Percentiles rank a stretch among this genome's conserved stretches.
Conservation (phyloP, 2,888 invertebrate genomes). For the Drosophila sordidapex region DNA sequence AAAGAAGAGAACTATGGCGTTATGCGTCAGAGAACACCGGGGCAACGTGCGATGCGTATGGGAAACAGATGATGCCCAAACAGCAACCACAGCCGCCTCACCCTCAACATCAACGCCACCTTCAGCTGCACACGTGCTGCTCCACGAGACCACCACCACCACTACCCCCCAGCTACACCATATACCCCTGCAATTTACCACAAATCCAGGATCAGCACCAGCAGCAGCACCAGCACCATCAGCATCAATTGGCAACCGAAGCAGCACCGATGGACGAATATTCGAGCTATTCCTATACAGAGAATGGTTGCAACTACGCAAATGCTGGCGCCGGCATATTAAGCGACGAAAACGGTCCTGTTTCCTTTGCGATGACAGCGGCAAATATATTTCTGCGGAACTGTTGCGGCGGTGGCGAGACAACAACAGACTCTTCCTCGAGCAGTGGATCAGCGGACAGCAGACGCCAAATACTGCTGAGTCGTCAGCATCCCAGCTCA, state of each 20-base stretch:
- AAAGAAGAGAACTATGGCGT: conserved; percentile 85
- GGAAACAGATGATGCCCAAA: conserved; percentile 67
- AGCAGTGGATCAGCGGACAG: conserved; percentile 39
- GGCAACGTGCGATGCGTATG: conserved; percentile 74
- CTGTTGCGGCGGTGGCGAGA: conserved; percentile 76
- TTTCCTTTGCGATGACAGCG: conserved; percentile 63
- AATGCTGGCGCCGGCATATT: conserved; percentile 76
- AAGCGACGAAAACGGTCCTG: conserved; percentile 69
- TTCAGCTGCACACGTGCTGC: conserved; percentile 52
- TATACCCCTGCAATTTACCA: conserved; percentile 46
- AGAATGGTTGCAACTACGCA: conserved; percentile 79
- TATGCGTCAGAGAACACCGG: conserved; percentile 83
- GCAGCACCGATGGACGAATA: conserved; percentile 43
- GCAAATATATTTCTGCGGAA: conserved; percentile 78
- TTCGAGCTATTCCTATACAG: conserved; percentile 64
- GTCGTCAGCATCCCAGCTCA: conserved; percentile 31
- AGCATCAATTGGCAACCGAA: conserved; percentile 15
- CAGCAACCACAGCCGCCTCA: conserved; percentile 83
- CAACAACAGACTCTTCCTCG: conserved; percentile 68
- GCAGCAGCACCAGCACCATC: conserved; percentile 35
- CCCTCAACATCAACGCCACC: conserved; percentile 83
- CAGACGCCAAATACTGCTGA: conserved; percentile 47
- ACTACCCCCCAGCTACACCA: conserved; percentile 65
- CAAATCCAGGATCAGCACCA: conserved; percentile 31
- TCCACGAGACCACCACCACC: conserved; percentile 52